Conservation (phyloP, 2,113 vertebrate species). For the Halichoeres trimaculatus region DNA sequence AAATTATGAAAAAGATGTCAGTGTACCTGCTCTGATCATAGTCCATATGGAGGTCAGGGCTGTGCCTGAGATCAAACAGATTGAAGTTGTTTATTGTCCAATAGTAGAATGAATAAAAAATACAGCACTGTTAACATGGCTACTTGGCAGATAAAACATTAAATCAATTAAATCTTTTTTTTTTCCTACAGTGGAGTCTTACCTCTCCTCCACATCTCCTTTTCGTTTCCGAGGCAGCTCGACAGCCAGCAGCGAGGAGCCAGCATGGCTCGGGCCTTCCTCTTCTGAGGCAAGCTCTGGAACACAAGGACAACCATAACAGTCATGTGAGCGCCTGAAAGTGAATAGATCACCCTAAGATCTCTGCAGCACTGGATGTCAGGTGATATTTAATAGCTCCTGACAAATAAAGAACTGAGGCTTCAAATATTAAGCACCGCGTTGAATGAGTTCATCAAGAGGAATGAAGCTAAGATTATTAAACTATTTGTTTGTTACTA, state of each 20-base stretch:
- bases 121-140: background rate
- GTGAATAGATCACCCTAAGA: constrained; percentile 3
- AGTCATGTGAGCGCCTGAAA: background rate
- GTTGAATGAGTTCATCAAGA: background rate
- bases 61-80: constrained; percentile 39
- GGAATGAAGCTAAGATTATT: background rate
- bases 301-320: constrained; percentile 12
- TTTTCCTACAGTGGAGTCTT: constrained; percentile 48
- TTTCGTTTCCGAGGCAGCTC: constrained; percentile 78
- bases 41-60: constrained; percentile 52
- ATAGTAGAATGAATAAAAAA: too few relatives aligned
- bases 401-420: background rate
- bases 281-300: constrained; percentile 52
- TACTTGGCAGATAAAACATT: background rate
- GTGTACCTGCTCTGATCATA: constrained; percentile 69
- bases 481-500: background rate
- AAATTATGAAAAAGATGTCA: background rate
- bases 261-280: constrained; percentile 24
- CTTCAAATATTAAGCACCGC: background rate
- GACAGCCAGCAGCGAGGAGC: constrained; percentile 32
- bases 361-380: background rate
- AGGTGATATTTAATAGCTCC: too few relatives aligned
- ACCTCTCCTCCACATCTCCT: constrained; percentile 64
- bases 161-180: background rate
- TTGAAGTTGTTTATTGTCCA: background rate